Evolutionary conservation across 2,113 vertebrate genomes (phyloP), one percentile per base, ranked within the genome.

Genomic region (Xiphorhynchus elegans): DNA sequence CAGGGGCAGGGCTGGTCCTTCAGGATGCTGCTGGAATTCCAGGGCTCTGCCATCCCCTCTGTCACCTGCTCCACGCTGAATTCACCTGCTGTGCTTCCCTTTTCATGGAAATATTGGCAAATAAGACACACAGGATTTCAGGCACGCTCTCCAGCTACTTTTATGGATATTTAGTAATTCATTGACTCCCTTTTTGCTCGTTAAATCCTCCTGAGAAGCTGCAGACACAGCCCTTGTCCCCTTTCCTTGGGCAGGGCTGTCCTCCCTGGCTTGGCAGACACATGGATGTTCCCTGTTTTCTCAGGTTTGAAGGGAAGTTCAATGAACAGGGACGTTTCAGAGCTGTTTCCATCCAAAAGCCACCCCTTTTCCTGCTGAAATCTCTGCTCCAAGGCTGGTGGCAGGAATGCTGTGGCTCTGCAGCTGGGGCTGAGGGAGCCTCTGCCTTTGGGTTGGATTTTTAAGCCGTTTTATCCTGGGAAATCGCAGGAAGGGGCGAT

Each of bases 1-100:
- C 19, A 4, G 44, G 19, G 39, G n/a, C 40, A 3, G 81, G 46
- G 10, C 8, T 6, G 4, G 31, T 24, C 69, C 53, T 4, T 14
- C 7, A 0, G 0, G 12, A 42, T 26, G 58, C 53, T 33, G 39
- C 12, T 13, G 50, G 75, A 40, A 37, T 39, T 78, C 33, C 50
- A 15, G 56, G 46, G 58, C 39, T 29, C 24, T 3, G 44, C 3
- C 4, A 1, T 42, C 76, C 35, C 16, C 1, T 60, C 47, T 20
- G 3, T n/a, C 13, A 1, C 74, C 55, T 31, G 44, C 46, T 40
- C 74, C 3, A 0, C 0, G 5, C 64, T 25, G 40, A 29, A 47
- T 33, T 44, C 1, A 0, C 69, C 17, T 0, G 0, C 31, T 31
- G 8, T 19, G 46, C 29, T n/a, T 64, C 23, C 55, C 23, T 85